A percentile compares a stretch with the other conserved stretches of the same genome.
phyloP scores from a whole-genome alignment of 1,140 invertebrate genomes.

The Drosophila azteca region DNA sequence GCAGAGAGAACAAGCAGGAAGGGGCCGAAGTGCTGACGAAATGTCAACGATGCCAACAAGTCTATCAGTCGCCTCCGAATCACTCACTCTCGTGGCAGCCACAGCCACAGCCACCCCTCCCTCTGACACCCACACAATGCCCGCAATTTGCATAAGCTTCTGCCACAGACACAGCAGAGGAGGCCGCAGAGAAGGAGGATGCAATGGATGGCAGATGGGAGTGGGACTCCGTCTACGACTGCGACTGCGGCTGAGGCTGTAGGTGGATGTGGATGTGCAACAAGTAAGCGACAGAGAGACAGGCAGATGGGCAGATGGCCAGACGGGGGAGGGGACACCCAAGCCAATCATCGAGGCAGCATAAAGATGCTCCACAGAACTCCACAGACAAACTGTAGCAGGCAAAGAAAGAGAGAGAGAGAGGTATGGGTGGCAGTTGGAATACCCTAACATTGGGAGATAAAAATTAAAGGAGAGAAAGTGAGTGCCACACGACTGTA shows the following conservation, averaged over 20 bases:
- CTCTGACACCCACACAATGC: slow-evolving; percentile 75
- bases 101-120: background rate
- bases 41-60: slow-evolving; percentile 79
- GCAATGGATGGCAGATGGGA: background rate
- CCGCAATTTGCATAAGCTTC: slow-evolving; percentile 75
- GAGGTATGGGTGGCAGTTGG: background rate
- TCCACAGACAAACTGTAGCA: too few relatives aligned
- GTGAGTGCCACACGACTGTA: background rate
- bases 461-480: slow-evolving; percentile 8
- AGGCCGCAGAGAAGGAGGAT: background rate
- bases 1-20: slow-evolving; percentile 29
- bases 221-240: background rate
- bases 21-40: slow-evolving; percentile 61
- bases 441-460: slow-evolving; percentile 23
- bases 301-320: background rate
- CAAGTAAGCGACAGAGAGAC: slow-evolving; percentile 60
- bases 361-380: slow-evolving; percentile 47
- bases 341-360: slow-evolving; percentile 55
- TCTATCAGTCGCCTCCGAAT: slow-evolving; percentile 54
- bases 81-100: slow-evolving; percentile 39
- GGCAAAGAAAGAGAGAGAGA: slow-evolving; percentile 11
- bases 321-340: slow-evolving; percentile 16
- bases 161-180: slow-evolving; percentile 54
- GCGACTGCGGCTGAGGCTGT: background rate
- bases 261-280: slow-evolving; percentile 55